These are phyloP conservation scores for Drosophila leontia DNA, from an alignment of 1,140 invertebrate genomes.

Conservation along the genomic window DNA sequence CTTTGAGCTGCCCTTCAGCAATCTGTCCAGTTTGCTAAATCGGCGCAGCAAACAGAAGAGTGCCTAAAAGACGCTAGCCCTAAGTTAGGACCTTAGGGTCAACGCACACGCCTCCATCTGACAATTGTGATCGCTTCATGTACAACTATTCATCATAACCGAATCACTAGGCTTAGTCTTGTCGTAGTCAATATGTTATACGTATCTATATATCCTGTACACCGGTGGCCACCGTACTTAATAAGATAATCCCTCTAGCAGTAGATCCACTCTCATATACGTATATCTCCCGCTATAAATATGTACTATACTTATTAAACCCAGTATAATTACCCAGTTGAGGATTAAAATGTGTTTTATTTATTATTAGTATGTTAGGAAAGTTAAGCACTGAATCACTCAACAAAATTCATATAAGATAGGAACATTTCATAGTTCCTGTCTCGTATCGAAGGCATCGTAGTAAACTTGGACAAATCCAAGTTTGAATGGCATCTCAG, in stretches of 20 bases:
- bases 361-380: neutral
- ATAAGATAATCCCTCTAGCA: slow-evolving; percentile 14
- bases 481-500: no score
- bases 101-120: slow-evolving; percentile 63
- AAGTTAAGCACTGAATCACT: no score
- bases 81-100: slow-evolving; percentile 40
- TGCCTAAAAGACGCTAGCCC: slow-evolving; percentile 67
- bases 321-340: slow-evolving; percentile 3
- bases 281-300: slow-evolving; percentile 8
- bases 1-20: slow-evolving; percentile 83
- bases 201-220: slow-evolving; percentile 14
- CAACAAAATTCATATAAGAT: no score
- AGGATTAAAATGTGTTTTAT: neutral
- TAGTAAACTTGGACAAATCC: no score
- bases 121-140: slow-evolving; percentile 76
- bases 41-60: slow-evolving; percentile 52
- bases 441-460: no score
- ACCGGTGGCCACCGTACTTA: slow-evolving; percentile 50
- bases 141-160: slow-evolving; percentile 60
- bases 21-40: slow-evolving; percentile 72
- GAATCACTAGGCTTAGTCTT: slow-evolving; percentile 47
- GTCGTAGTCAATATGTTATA: slow-evolving; percentile 43
- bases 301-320: slow-evolving; percentile 22
- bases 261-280: slow-evolving; percentile 8
- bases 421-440: no score